These are phyloP conservation scores for Bursaphelenchus mucronatus DNA, from an alignment of 1,140 invertebrate species.

Conservation along the genomic window DNA sequence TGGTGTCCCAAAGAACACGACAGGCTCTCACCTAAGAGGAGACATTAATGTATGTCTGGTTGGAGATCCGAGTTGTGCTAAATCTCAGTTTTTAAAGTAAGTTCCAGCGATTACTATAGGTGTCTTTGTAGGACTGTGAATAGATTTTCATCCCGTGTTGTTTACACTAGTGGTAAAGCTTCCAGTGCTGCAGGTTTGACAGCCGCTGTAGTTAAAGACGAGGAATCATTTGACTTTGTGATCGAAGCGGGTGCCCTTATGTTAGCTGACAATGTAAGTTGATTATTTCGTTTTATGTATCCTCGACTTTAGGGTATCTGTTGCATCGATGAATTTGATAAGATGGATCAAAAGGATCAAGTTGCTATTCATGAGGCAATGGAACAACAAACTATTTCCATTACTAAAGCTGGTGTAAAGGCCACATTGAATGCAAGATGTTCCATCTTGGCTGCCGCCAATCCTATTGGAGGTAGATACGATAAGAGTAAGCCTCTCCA, in stretches of 20 bases:
- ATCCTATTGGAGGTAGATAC: constrained; percentile 91
- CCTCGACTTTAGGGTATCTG: constrained; percentile 73
- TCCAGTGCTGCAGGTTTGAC: constrained; percentile 95
- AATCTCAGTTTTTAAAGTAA: constrained; percentile 93
- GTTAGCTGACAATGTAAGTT: constrained; percentile 82
- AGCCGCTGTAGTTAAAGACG: constrained; percentile 91
- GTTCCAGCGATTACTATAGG: constrained; percentile 41
- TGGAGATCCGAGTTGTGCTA: constrained; percentile 96
- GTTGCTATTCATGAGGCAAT: constrained; percentile 99
- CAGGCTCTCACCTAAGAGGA: constrained; percentile 77
- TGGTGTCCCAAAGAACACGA: constrained; percentile 85
- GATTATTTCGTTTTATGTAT: constrained; percentile 13
- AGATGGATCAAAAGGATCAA: constrained; percentile 95
- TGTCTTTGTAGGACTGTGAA: constrained; percentile 68
- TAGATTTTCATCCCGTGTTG: constrained; percentile 87
- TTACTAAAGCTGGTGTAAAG: constrained; percentile 95
- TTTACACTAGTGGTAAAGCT: constrained; percentile 98
- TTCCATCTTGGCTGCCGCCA: constrained; percentile 94
- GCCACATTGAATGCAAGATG: constrained; percentile 93
- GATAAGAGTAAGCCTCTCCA: constrained; percentile 87
- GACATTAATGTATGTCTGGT: constrained; percentile 97
- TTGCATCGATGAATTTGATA: constrained; percentile 99
- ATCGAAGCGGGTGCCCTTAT: constrained; percentile 98
- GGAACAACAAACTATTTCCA: constrained; percentile 99
- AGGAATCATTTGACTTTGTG: constrained; percentile 95